These are phyloP conservation scores for Drosophila pseudotalamancana DNA, from an alignment of 2,888 invertebrate species.

Conservation along the genomic window DNA sequence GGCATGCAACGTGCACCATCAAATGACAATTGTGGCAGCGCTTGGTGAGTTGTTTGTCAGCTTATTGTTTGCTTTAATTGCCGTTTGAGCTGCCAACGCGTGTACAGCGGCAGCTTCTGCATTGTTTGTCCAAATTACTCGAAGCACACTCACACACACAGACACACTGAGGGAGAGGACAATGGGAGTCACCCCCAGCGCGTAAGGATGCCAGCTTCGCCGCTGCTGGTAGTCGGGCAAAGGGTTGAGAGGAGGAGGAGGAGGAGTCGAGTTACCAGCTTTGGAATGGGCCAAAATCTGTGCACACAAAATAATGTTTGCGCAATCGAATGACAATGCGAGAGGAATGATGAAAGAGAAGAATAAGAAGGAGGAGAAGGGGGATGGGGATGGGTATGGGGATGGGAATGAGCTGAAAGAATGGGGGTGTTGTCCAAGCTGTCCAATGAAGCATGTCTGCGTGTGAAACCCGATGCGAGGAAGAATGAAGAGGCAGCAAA, in stretches of 20 bases:
- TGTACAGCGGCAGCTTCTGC: slow-evolving; percentile 34
- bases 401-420: slow-evolving; percentile 11
- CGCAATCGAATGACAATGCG: slow-evolving; percentile 72
- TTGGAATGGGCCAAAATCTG: slow-evolving; percentile 47
- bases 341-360: background rate
- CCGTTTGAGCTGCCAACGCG: slow-evolving; percentile 66
- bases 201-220: slow-evolving; percentile 21
- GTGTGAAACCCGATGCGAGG: slow-evolving; percentile 61
- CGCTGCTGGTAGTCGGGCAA: slow-evolving; percentile 51
- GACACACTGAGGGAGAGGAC: slow-evolving; percentile 19
- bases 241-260: slow-evolving; percentile 61
- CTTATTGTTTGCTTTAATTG: slow-evolving; percentile 75
- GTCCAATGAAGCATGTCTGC: slow-evolving; percentile 75
- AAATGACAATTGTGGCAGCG: slow-evolving; percentile 27
- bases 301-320: slow-evolving; percentile 68
- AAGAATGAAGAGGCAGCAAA: background rate
- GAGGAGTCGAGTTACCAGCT: slow-evolving; percentile 64
- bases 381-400: too few species aligned
- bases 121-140: slow-evolving; percentile 71
- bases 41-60: slow-evolving; percentile 67
- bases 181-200: slow-evolving; percentile 56
- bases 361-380: background rate
- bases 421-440: slow-evolving; percentile 32
- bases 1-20: slow-evolving; percentile 36
- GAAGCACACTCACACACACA: slow-evolving; percentile 30